These are phyloP conservation scores for Trachelus troglodyta DNA, from an alignment of 2,888 invertebrate species.

Conservation along the genomic window DNA sequence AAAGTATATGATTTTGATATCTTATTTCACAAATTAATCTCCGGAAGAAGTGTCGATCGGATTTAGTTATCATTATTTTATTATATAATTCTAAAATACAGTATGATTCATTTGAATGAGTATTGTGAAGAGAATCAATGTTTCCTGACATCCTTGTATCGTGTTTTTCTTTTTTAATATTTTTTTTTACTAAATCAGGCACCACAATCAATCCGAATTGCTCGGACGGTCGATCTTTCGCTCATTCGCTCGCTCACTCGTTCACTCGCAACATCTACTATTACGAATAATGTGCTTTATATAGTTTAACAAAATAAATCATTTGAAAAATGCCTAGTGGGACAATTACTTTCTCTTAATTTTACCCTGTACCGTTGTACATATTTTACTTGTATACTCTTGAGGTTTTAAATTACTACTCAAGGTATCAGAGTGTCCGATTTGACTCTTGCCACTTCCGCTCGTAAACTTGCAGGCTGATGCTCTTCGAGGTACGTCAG, in stretches of 20 bases:
- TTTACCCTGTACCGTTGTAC: background rate
- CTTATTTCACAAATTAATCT: background rate
- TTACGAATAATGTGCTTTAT: constrained; percentile 57
- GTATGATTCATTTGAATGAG: background rate
- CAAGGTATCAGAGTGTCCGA: background rate
- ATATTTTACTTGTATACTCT: background rate
- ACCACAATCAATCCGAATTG: background rate
- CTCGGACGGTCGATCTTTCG: constrained; percentile 15
- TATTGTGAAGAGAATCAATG: background rate
- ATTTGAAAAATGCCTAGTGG: constrained; percentile 38
- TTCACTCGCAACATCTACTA: constrained; percentile 44
- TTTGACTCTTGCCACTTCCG: background rate
- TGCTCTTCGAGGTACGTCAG: background rate
- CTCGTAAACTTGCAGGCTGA: background rate
- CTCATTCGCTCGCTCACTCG: constrained; percentile 49
- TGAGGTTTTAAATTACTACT: background rate
- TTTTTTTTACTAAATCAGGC: background rate
- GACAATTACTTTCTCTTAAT: background rate
- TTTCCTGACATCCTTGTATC: background rate
- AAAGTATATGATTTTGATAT: background rate
- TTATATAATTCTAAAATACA: background rate
- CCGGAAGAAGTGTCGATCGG: background rate
- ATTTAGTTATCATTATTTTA: background rate
- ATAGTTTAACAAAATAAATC: constrained; percentile 56
- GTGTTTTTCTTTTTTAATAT: background rate